phyloP scores from a whole-genome alignment of 2,888 invertebrate species.

The Lasioglossum figueresi region DNA sequence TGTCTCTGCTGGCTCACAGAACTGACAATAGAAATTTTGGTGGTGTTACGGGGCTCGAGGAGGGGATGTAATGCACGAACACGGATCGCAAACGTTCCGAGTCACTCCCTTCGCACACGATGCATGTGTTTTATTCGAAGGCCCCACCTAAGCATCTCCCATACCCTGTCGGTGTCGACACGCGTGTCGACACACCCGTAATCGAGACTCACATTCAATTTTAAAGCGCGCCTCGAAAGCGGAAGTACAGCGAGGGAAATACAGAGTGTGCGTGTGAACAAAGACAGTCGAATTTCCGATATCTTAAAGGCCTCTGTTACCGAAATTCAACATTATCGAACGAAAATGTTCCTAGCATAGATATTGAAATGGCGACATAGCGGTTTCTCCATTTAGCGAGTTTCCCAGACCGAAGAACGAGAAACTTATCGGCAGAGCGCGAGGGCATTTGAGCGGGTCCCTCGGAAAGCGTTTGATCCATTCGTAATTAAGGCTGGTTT shows the following conservation, averaged over 20 bases:
- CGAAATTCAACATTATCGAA: not conserved
- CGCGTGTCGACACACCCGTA: conserved; percentile 77
- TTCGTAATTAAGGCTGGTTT: conserved; percentile 40
- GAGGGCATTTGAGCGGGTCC: not conserved
- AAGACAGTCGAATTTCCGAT: not conserved
- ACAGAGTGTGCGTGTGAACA: conserved; percentile 17
- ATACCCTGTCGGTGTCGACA: conserved; percentile 69
- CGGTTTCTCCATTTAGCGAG: not conserved
- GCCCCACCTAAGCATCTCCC: conserved; percentile 71
- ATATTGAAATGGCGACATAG: not conserved
- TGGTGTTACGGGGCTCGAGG: not conserved
- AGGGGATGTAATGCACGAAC: conserved; percentile 10
- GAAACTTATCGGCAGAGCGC: not conserved
- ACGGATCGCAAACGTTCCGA: conserved; percentile 32
- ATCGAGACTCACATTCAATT: conserved; percentile 74
- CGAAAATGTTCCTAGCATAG: not conserved
- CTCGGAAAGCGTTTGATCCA: conserved; percentile 8
- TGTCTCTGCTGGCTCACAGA: not conserved
- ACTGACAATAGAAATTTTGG: not conserved
- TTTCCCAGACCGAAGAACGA: not conserved
- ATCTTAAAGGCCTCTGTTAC: not conserved
- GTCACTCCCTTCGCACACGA: conserved; percentile 52
- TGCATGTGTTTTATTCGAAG: conserved; percentile 68
- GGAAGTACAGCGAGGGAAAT: conserved; percentile 46
- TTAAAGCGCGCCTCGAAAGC: conserved; percentile 63